Evolutionary conservation across 2,797 vertebrate species (phyloP).

Genomic region (Argentina silus): DNA sequence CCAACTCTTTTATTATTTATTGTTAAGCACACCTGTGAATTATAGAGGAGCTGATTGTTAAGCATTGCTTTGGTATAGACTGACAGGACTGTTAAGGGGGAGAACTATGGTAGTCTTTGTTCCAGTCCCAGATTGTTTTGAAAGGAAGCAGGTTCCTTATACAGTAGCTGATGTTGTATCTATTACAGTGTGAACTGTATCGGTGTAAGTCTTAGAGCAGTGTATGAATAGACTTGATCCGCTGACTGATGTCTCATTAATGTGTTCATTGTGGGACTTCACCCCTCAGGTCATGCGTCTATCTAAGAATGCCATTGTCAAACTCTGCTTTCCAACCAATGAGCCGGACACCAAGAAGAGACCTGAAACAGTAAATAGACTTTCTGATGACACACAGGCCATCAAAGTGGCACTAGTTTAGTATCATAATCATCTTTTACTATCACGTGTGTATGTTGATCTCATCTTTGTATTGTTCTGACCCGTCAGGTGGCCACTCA

Average conservation of each 20-base stretch:
- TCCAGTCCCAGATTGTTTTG: background rate
- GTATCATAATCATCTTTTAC: background rate
- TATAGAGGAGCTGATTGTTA: slow-evolving; percentile 32
- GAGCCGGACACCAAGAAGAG: slow-evolving; percentile 89
- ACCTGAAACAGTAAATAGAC: slow-evolving; percentile 83
- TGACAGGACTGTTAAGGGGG: slow-evolving; percentile 6
- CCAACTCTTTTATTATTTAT: slow-evolving; percentile 24
- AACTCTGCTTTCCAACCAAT: slow-evolving; percentile 83
- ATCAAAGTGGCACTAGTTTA: background rate
- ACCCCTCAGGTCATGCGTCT: slow-evolving; percentile 84
- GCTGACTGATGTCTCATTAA: background rate
- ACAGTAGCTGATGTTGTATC: slow-evolving; percentile 1
- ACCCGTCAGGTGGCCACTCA: slow-evolving; percentile 88
- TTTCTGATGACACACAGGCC: background rate
- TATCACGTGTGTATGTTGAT: background rate
- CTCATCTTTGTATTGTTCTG: background rate
- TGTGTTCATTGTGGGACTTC: background rate
- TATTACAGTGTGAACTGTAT: background rate
- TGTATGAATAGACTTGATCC: background rate
- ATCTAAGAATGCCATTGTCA: slow-evolving; percentile 87
- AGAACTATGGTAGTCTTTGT: background rate
- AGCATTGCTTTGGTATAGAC: slow-evolving; percentile 21
- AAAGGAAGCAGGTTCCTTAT: background rate
- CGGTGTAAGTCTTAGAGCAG: background rate
- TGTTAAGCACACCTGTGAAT: slow-evolving; percentile 29